Conservation (phyloP, 2,113 vertebrate species). For the Tetraodon nigroviridis region DNA sequence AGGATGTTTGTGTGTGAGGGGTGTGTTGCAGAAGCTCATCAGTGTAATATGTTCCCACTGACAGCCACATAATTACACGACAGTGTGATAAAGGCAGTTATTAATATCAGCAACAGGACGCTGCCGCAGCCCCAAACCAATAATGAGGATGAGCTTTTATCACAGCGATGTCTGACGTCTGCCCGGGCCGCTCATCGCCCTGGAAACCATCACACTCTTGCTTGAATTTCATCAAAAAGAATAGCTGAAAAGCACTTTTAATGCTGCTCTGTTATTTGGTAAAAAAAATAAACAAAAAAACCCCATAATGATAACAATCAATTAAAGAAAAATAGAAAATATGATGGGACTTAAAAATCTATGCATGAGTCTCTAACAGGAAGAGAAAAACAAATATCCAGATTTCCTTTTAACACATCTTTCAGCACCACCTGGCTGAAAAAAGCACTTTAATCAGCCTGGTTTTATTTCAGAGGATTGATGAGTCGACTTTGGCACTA, state of each 20-base stretch:
- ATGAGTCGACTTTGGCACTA: conserved; percentile 33
- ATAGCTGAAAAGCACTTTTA: no score
- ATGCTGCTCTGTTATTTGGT: no score
- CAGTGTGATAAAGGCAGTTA: conserved; percentile 47
- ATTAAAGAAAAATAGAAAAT: background rate
- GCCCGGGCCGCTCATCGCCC: no score
- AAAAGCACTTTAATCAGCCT: conserved; percentile 44
- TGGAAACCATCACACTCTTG: no score
- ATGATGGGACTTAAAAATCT: background rate
- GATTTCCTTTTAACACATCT: conserved; percentile 23
- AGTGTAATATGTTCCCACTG: conserved; percentile 51
- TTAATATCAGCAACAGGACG: conserved; percentile 29
- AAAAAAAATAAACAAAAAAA: no score
- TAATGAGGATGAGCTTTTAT: conserved; percentile 32
- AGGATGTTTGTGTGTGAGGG: conserved; percentile 9
- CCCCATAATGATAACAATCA: no score
- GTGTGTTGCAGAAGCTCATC: conserved; percentile 40
- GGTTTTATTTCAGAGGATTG: conserved; percentile 38
- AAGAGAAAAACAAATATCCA: conserved; percentile 5
- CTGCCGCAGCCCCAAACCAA: conserved; percentile 49
- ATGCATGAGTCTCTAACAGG: background rate
- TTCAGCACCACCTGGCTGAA: conserved; percentile 27
- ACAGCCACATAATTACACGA: conserved; percentile 56
- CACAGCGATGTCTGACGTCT: conserved; percentile 3
- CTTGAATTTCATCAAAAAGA: no score